Base-by-base conservation (phyloP, 2,888 invertebrate genomes). In the Scaptomyza tumidula region DNA sequence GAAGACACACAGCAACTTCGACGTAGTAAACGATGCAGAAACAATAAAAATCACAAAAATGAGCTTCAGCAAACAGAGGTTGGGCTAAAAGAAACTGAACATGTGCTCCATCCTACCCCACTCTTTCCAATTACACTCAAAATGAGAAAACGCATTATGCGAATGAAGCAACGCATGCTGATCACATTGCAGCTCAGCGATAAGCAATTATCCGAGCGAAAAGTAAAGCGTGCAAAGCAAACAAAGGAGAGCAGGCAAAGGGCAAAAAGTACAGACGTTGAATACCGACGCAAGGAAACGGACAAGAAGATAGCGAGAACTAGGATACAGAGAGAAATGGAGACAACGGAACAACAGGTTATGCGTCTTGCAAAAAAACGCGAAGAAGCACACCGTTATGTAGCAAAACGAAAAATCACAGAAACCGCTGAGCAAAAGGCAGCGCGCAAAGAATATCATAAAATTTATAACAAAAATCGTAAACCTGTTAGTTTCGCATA, bases 161-260 rank as follows among this genome's bases (percentile, higher is more conserved):
- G 68, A 6, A 81, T 77, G 69, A 86, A 86, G 48, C 27, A 56
- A 5, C 84, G 87, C 19, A 66, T 86, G 45, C 13, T 75, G 37
- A 55, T 50, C 10, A 78, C 76, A 11, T 41, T 83, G 13, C 55
- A 48, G n/a, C 68, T 76, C 4, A 62, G 66, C 48, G 79, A 77
- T 0, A 44, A 68, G 10, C 70, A 77, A 31, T 27, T 78, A 13
- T 43, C 33, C 2, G 64, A 67, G 11, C 37, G 59, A 6, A 56
- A 45, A 1, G 44, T 24, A 7, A 66, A 63, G 35, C 78, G 75
- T 2, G 53, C 52, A 0, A 43, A 48, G 3, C 70, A 65, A 53
- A 64, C 63, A 0, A 31, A 16, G 6, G 54, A 55, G 1, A 60
- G 60, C 3, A 53, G 66, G 3, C 56, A 50, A 9, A 57, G 31